phyloP scores from a whole-genome alignment of 2,797 vertebrate species.

The Paedocypris micromegethes region DNA sequence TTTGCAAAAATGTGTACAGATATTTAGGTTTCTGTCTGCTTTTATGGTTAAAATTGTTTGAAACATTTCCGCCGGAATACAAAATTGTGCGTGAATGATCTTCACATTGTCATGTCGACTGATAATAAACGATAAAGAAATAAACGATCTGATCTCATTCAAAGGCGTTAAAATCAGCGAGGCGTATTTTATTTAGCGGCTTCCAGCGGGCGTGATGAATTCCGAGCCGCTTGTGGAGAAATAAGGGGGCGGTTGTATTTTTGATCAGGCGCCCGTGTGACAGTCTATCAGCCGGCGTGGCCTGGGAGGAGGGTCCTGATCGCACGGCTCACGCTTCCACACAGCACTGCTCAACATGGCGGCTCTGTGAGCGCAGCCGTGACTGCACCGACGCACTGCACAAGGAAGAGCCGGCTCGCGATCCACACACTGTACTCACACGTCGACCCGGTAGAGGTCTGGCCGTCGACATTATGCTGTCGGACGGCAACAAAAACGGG shows the following conservation, averaged over 20 bases:
- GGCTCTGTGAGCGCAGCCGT: slow-evolving; percentile 69
- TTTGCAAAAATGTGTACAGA: too few relatives aligned
- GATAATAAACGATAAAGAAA: too few relatives aligned
- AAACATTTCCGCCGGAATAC: too few relatives aligned
- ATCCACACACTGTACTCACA: slow-evolving; percentile 41
- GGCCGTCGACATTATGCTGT: slow-evolving; percentile 71
- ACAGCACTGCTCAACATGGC: slow-evolving; percentile 71
- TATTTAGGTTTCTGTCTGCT: too few relatives aligned
- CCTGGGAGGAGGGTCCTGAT: slow-evolving; percentile 28
- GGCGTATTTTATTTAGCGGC: too few relatives aligned
- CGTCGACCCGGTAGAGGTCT: slow-evolving; percentile 29
- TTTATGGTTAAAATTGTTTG: too few relatives aligned
- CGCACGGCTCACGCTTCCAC: slow-evolving; percentile 45
- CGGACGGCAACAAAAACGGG: slow-evolving; percentile 92
- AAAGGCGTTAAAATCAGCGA: too few relatives aligned
- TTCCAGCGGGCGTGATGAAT: too few relatives aligned
- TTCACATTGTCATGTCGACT: too few relatives aligned
- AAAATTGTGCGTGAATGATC: too few relatives aligned
- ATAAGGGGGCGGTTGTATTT: slow-evolving; percentile 42
- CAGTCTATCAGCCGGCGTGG: slow-evolving; percentile 51
- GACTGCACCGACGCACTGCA: slow-evolving; percentile 71
- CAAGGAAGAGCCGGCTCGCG: slow-evolving; percentile 46
- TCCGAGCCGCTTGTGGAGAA: not conserved
- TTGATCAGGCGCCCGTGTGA: slow-evolving; percentile 55
- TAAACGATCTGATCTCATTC: too few relatives aligned